Base-by-base conservation (phyloP, 2,888 invertebrate species). In the Apamea sordens region DNA sequence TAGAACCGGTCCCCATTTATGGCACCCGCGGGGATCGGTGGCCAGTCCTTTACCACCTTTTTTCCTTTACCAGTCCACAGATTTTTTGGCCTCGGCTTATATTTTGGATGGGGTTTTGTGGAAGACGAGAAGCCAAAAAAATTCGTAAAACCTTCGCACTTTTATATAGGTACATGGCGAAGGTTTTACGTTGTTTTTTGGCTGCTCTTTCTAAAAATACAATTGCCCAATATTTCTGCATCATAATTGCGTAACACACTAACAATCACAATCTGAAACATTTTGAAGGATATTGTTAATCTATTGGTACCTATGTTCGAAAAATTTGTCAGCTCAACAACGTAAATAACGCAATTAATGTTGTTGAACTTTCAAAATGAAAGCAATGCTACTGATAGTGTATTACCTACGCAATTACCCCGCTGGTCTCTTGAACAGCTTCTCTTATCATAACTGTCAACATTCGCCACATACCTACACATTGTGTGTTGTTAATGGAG, bases 1-100 rank as follows among this genome's bases (percentile, higher is more conserved):
- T 80, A 80, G 85, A 84, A 50, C 32, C 69, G 69, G 80, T 73
- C 64, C 24, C 50, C 44, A 53, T 82, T 84, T 80, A 85, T 13
- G 44, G 64, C 44, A 44, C 73, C 44, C 80, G 36, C 53, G 82
- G 69, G 82, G 41, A 36, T 61, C 61, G 44, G 56, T 64, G 61
- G 65, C 36, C 28, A 80, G 63, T 84, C 80, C 73, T 82, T 84
- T 69, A 41, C 32, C 44, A 64, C 56, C 24, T 11, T 24, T 56
- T 56, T 56, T 24, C 56, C 24, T 24, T n/a, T 59, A 59, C n/a
- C 11, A 64, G 59, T 28, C 44, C 44, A 36, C 28, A 73, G 69
- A 79, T 82, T 73, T 69, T 80, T 84, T 64, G 59, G 7, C 59
- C 41, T 64, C 61, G 44, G 59, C 10, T 84, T 76, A 64, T 64